phyloP scores from a whole-genome alignment of 2,888 invertebrate genomes.

The Drosophila gaucha region DNA sequence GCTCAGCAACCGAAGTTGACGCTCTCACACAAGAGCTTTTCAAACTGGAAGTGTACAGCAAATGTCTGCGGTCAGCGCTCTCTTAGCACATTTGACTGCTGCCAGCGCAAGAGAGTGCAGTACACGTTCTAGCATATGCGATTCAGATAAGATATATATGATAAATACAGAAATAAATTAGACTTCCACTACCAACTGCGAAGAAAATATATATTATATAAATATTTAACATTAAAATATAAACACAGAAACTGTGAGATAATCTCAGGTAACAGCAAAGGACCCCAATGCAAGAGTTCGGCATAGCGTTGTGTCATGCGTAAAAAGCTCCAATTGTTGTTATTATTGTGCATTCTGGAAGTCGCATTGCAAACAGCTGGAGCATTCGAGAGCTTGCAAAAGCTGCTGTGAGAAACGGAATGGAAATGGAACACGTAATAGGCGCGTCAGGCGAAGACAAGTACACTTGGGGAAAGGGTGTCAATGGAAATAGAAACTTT shows the following conservation, averaged over 20 bases:
- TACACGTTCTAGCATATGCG: too few species aligned
- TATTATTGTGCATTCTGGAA: slow-evolving; percentile 48
- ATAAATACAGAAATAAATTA: too few species aligned
- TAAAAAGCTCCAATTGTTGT: slow-evolving; percentile 50
- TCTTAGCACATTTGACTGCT: slow-evolving; percentile 3
- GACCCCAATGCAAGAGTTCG: slow-evolving; percentile 17
- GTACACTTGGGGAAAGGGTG: slow-evolving; percentile 68
- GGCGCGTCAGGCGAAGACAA: slow-evolving; percentile 18
- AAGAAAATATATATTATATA: not conserved
- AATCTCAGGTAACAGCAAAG: not conserved
- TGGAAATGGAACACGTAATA: slow-evolving; percentile 44
- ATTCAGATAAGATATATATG: too few species aligned
- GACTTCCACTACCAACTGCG: too few species aligned
- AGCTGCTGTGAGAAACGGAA: slow-evolving; percentile 26
- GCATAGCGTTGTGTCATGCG: slow-evolving; percentile 5
- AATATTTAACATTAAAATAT: not conserved
- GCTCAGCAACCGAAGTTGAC: slow-evolving; percentile 31
- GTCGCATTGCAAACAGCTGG: slow-evolving; percentile 60
- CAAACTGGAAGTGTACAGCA: slow-evolving; percentile 56
- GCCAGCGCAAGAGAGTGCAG: not conserved
- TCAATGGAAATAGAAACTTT: slow-evolving; percentile 76
- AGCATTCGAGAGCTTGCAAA: slow-evolving; percentile 30
- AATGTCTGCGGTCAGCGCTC: slow-evolving; percentile 11
- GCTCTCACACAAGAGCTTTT: slow-evolving; percentile 21
- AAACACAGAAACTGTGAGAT: slow-evolving; percentile 24